phyloP scores from a whole-genome alignment of 2,797 vertebrate genomes.

The Lithobates pipiens region DNA sequence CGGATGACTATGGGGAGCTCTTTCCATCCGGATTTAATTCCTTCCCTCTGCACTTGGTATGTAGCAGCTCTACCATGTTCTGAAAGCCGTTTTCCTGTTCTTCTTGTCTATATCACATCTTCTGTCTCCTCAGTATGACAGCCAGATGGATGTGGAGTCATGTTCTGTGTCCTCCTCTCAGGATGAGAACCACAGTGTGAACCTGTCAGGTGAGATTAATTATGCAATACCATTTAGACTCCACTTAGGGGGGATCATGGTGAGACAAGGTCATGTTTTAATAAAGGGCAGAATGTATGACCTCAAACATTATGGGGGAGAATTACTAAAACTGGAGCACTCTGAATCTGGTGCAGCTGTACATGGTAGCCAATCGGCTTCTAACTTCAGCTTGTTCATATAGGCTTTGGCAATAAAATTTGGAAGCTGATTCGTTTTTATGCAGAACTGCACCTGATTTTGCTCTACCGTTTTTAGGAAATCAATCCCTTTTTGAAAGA shows the following conservation, averaged over 20 bases:
- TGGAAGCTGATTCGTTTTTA: too few relatives aligned
- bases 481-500: too few relatives aligned
- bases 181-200: slow-evolving; percentile 43
- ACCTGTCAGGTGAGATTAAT: slow-evolving; percentile 46
- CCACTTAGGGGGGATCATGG: background rate
- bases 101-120: background rate
- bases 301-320: too few relatives aligned
- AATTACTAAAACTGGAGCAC: too few relatives aligned
- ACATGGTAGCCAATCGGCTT: too few relatives aligned
- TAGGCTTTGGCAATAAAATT: too few relatives aligned
- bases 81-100: background rate
- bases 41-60: slow-evolving; percentile 49
- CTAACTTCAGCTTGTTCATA: too few relatives aligned
- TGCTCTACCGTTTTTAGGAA: too few relatives aligned
- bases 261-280: too few relatives aligned
- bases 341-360: too few relatives aligned
- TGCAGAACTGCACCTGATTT: too few relatives aligned
- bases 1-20: slow-evolving; percentile 41
- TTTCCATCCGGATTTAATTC: slow-evolving; percentile 1
- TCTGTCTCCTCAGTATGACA: slow-evolving; percentile 16
- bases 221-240: background rate
- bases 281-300: too few relatives aligned
- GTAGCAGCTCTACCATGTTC: background rate
- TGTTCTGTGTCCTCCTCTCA: slow-evolving; percentile 25
- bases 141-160: slow-evolving; percentile 44